Base-by-base conservation (phyloP, 2,113 vertebrate species). In the Anhinga anhinga region DNA sequence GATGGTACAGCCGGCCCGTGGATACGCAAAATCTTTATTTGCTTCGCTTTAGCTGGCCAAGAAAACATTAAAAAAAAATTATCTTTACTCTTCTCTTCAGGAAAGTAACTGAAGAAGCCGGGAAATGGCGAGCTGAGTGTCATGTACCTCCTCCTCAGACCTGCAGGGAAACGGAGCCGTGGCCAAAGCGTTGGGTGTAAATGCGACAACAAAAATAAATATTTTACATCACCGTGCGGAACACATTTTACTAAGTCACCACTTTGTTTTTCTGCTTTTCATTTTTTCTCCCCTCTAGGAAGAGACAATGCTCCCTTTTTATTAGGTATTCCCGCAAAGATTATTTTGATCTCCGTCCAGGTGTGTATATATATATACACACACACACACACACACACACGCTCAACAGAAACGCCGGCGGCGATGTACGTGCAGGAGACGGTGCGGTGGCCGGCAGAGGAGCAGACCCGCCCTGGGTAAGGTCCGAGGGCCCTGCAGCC, bases 171-270 rank as follows among this genome's bases (percentile, higher is more conserved):
- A 77, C 1, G 12, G 26, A 88, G 40, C 13, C 5, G 10, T 2
- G 17, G 42, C 74, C 84, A 91, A 88, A 91, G 49, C 20, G 4
- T 32, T 3, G 83, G 40, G 86, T 95, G 93, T 86, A 93, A 95
- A 95, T 29, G 87, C 55, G 95, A 94, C 78, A 95, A 95, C 82
- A 94, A 95, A 96, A 89, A 80, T 26, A 94, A 94, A 89, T 94
- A 52, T 40, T 94, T 95, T 82, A 61, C 61, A 61, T 91, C 62
- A 42, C 32, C 5, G 14, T 5, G 53, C 78, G 85, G 94, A 89
- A 76, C 81, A 22, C 69, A 65, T 72, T 91, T 91, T 66, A 80
- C 74, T 15, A n/a, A 94, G 44, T 76, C 93, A 93, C 53, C 70
- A 29, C 3, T 81, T 91, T 70, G 72, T 45, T 78, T 83, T 70